These are phyloP conservation scores for Syrrhaptes paradoxus DNA, from an alignment of 2,113 vertebrate genomes.

Conservation along the genomic window DNA sequence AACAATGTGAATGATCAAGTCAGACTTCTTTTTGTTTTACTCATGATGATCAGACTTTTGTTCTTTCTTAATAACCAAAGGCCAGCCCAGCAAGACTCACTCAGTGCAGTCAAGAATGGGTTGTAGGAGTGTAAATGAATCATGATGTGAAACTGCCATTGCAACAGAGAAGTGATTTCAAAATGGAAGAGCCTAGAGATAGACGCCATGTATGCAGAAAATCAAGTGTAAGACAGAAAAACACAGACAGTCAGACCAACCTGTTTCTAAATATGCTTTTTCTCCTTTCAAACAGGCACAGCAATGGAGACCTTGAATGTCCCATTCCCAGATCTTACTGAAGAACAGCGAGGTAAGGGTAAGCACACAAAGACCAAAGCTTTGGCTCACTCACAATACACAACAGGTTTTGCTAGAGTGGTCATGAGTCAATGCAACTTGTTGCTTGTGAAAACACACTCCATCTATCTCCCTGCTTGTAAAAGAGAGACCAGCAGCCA, in stretches of 20 bases:
- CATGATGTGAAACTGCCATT: neutral
- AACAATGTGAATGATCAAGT: constrained; percentile 19
- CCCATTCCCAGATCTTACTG: neutral
- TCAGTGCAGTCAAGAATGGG: neutral
- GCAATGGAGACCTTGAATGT: constrained; percentile 44
- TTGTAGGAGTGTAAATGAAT: neutral
- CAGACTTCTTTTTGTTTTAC: constrained; percentile 12
- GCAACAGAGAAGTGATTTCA: constrained; percentile 16
- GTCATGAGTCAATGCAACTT: neutral
- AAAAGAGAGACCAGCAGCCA: neutral
- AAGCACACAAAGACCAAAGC: neutral
- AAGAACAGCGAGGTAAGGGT: constrained; percentile 52
- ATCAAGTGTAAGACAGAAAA: neutral
- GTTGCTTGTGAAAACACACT: neutral
- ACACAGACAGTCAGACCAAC: neutral
- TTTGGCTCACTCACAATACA: neutral
- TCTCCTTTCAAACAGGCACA: neutral
- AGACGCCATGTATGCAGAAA: neutral
- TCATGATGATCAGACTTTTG: neutral
- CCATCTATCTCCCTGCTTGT: neutral
- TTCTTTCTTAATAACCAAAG: constrained; percentile 24
- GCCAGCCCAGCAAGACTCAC: neutral
- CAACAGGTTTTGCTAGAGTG: neutral
- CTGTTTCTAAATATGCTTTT: neutral
- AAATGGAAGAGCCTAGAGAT: neutral